These are phyloP conservation scores for Helarctos malayanus DNA, from an alignment of 2,797 vertebrate genomes.

Conservation along the genomic window DNA sequence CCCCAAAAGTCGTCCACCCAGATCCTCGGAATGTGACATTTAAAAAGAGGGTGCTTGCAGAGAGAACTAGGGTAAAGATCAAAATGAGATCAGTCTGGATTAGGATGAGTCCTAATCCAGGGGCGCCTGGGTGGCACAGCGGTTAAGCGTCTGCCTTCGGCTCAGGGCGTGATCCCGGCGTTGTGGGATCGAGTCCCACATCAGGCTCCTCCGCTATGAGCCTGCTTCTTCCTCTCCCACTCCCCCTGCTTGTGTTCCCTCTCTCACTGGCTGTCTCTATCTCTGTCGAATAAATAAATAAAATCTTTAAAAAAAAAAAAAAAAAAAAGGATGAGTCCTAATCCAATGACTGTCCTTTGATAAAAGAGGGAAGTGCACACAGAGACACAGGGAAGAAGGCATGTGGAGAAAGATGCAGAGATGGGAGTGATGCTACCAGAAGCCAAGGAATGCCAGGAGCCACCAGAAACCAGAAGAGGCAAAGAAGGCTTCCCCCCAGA, in stretches of 20 bases:
- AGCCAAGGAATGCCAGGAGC: background rate
- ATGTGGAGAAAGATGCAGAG: background rate
- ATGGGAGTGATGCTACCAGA: background rate
- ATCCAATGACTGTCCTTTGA: background rate
- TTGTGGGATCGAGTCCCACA: no score
- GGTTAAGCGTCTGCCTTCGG: no score
- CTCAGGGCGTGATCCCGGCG: no score
- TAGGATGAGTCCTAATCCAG: background rate
- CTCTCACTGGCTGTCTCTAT: no score
- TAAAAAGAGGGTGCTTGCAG: background rate
- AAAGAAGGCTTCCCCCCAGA: background rate
- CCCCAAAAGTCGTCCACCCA: background rate
- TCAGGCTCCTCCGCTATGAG: no score
- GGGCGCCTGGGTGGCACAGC: no score
- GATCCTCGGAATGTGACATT: background rate
- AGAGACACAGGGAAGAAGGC: background rate
- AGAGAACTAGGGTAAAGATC: background rate
- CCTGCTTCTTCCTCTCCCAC: no score
- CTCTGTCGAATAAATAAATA: no score
- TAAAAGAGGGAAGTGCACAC: background rate
- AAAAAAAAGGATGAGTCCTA: no score
- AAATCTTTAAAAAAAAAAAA: no score
- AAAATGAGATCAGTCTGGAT: background rate
- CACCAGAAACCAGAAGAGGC: background rate
- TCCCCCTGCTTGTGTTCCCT: no score